Conservation (phyloP, 2,888 invertebrate species). For the Peribatodes rhomboidaria region DNA sequence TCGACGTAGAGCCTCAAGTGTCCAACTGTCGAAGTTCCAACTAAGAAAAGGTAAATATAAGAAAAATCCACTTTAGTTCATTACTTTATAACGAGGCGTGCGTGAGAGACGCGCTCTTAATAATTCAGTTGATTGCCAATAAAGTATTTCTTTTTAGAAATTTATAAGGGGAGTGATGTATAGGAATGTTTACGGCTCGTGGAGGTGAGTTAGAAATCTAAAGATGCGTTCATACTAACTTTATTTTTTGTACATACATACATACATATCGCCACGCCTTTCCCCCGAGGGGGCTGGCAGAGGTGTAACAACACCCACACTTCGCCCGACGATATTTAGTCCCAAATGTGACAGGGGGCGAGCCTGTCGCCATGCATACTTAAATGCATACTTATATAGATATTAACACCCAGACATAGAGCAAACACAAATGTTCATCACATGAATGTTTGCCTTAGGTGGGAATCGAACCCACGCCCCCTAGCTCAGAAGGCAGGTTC, state of each 20-base stretch:
- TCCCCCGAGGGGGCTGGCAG: too few relatives aligned
- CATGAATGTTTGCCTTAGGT: too few relatives aligned
- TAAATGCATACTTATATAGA: too few relatives aligned
- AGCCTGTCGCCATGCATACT: too few relatives aligned
- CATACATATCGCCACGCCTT: too few relatives aligned
- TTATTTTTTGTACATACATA: not conserved
- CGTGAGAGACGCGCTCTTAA: slow-evolving; percentile 38
- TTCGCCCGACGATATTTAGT: too few relatives aligned
- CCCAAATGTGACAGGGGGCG: too few relatives aligned
- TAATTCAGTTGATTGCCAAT: slow-evolving; percentile 40
- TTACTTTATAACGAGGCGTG: slow-evolving; percentile 31
- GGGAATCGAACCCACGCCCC: too few relatives aligned
- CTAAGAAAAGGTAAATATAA: slow-evolving; percentile 29
- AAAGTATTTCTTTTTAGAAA: slow-evolving; percentile 35
- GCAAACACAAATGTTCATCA: too few relatives aligned
- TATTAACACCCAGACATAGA: too few relatives aligned
- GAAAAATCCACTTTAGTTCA: slow-evolving; percentile 31
- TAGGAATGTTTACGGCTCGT: slow-evolving; percentile 12
- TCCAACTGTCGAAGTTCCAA: slow-evolving; percentile 35
- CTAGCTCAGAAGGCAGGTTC: too few relatives aligned
- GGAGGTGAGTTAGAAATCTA: not conserved
- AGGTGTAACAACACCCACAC: too few relatives aligned
- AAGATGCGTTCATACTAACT: not conserved
- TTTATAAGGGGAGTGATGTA: slow-evolving; percentile 29
- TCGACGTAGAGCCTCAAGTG: slow-evolving; percentile 21